Base-by-base conservation (phyloP, 1,140 invertebrate species). In the Hestina assimilis region DNA sequence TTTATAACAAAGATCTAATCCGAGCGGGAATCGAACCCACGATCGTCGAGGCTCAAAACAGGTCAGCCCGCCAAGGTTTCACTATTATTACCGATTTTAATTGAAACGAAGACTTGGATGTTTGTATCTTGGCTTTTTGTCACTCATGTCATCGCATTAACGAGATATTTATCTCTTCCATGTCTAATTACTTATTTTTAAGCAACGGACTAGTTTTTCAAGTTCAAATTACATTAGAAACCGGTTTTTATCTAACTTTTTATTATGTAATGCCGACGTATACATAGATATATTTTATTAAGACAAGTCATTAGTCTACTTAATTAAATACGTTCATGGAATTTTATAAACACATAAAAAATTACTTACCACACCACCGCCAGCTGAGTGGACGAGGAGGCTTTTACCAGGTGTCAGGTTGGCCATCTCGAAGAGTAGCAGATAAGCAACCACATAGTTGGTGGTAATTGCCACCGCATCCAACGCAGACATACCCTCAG, bases 371-470 rank as follows among this genome's bases (percentile, higher is more conserved):
- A 97, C 94, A 40, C 95, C 95, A 58, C 96, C 96, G 33, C 95
- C 96, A 66, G 95, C 95, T 14, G 95, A 96, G 79, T 97, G 95
- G 20, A 97, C 90, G 41, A 97, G 89, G 11, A 97, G 89, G 59
- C 92, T 94, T 84, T 96, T 96, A 47, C 94, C 95, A 35, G 93
- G 91, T 1, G 92, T 89, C 12, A 97, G 86, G 69, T 93, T 92
- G 28, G 93, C 95, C 72, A 96, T 89, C 70, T 96, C 95, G 87
- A 97, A 96, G 5, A 97, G 92, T 54, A 97, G 88, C 56, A 96
- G 93, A 79, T 97, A 94, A 33, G 95, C 96, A 1, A 96, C 94
- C 31, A 96, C 91, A 75, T 95, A 97, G 83, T 96, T 96, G 90
- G 96, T 94, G 17, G 95, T 93, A 62, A 97, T 91, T 24, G 95